Evolutionary conservation across 2,797 vertebrate species (phyloP), one percentile per base, ranked within the genome.

Genomic region (Potorous gilbertii): DNA sequence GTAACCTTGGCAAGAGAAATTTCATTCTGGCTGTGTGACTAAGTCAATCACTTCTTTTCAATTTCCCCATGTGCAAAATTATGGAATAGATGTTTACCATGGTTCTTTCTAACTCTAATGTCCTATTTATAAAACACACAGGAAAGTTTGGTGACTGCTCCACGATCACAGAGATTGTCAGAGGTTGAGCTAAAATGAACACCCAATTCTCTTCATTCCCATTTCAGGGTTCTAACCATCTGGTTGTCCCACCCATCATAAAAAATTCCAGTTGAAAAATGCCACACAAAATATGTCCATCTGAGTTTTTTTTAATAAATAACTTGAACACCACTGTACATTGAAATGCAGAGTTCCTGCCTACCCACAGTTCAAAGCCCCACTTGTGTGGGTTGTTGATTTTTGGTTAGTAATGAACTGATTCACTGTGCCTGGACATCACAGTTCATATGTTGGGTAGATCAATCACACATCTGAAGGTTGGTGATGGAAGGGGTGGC

Each of bases 311-410:
- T 59, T 31, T 50, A 87, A 87, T 34, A 54, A 90, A 21, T 5
- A 74, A 93, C 56, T 21, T 13, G 3, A 29, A 14, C 18, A 66
- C 96, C 96, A 90, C 92, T 18, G 74, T 87, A 90, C 54, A 90
- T 29, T 90, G 54, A 90, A 90, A 21, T 81, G 54, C 29, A 90
- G 90, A 0, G 74, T 55, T 28, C 29, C 81, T 0, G 46, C 50
- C 55, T 57, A 40, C 56, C 50, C 81, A 55, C 52, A 34, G 2
- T 21, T 91, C 62, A 93, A 95, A 94, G 91, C 92, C 46, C 50
- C 54, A 56, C 91, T 87, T 94, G 90, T 94, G 74, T 27, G 50
- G 59, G 91, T 94, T 94, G 90, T 57, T 94, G 96, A 95, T 91
- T 94, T 93, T 66, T 94, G 94, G 93, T 31, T 93, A 93, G 95